phyloP scores from a whole-genome alignment of 2,888 invertebrate species.

The Tachystola acroxantha region DNA sequence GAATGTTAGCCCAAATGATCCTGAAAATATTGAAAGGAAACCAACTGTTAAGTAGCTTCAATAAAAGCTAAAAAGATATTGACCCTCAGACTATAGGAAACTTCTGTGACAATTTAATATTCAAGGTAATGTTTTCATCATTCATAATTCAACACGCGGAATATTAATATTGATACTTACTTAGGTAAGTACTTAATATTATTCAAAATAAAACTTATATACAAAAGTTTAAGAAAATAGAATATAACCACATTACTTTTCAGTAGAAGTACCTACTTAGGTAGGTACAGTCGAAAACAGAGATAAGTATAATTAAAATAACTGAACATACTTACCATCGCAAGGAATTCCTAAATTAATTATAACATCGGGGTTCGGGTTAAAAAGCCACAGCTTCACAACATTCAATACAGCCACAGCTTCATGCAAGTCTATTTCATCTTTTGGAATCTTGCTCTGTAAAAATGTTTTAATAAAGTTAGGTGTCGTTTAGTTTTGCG shows the following conservation, averaged over 20 bases:
- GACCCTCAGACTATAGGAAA: too few relatives aligned
- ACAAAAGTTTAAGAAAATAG: too few relatives aligned
- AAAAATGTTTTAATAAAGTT: slow-evolving; percentile 17
- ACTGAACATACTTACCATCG: too few relatives aligned
- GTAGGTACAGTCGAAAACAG: too few relatives aligned
- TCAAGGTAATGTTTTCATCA: too few relatives aligned
- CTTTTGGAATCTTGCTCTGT: slow-evolving; percentile 25
- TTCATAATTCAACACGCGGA: background rate
- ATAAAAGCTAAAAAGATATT: background rate
- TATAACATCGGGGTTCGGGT: slow-evolving; percentile 49
- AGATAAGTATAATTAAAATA: too few relatives aligned
- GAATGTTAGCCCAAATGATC: slow-evolving; percentile 72
- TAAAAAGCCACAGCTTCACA: slow-evolving; percentile 70
- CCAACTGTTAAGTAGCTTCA: slow-evolving; percentile 2
- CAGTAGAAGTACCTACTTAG: too few relatives aligned
- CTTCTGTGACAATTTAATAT: too few relatives aligned
- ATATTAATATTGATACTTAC: background rate
- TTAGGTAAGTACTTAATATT: background rate
- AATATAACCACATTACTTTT: too few relatives aligned
- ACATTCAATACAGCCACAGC: slow-evolving; percentile 59
- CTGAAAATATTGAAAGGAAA: slow-evolving; percentile 33
- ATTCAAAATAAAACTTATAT: slow-evolving; percentile 3
- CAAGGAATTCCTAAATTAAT: slow-evolving; percentile 75
- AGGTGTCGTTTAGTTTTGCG: too few relatives aligned
- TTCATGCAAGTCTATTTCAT: slow-evolving; percentile 36